Percentiles rank a stretch among this genome's conserved stretches.
phyloP scores from a whole-genome alignment of 2,888 invertebrate genomes.

The Atethmia centrago region DNA sequence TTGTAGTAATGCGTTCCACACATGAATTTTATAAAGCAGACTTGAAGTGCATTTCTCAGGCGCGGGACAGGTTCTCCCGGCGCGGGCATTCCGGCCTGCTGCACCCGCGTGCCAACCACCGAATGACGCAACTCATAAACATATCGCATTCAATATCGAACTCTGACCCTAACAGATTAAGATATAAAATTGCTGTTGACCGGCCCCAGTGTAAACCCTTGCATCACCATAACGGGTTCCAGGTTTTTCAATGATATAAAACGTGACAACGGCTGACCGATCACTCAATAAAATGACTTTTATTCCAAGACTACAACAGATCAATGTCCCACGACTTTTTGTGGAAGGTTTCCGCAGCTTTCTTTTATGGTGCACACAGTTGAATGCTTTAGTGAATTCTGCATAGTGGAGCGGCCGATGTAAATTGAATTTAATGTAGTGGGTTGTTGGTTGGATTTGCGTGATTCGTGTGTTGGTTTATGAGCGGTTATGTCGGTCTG shows the following conservation, averaged over 20 bases:
- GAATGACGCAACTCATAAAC: conserved; percentile 65
- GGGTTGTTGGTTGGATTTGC: conserved; percentile 70
- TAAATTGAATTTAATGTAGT: conserved; percentile 78
- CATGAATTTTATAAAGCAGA: conserved; percentile 83
- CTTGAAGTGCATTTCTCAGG: conserved; percentile 82
- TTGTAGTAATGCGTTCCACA: conserved; percentile 76
- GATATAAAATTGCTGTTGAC: conserved; percentile 73
- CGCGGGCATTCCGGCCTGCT: conserved; percentile 85
- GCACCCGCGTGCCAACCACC: conserved; percentile 68
- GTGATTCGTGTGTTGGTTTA: conserved; percentile 68
- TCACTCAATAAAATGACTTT: conserved; percentile 88
- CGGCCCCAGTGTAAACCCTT: conserved; percentile 75
- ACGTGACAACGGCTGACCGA: conserved; percentile 84
- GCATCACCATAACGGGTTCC: conserved; percentile 77
- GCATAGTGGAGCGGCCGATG: conserved; percentile 67
- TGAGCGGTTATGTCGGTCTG: conserved; percentile 72
- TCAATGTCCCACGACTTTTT: conserved; percentile 83
- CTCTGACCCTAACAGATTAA: conserved; percentile 77
- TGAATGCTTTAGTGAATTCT: conserved; percentile 81
- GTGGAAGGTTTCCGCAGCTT: conserved; percentile 75
- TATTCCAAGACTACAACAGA: conserved; percentile 85
- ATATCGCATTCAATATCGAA: conserved; percentile 63
- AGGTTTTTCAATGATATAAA: conserved; percentile 82
- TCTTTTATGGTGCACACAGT: conserved; percentile 76
- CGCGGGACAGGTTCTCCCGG: conserved; percentile 85